These are phyloP conservation scores for Aporophyla nigra DNA, from an alignment of 2,888 invertebrate genomes.

Conservation along the genomic window DNA sequence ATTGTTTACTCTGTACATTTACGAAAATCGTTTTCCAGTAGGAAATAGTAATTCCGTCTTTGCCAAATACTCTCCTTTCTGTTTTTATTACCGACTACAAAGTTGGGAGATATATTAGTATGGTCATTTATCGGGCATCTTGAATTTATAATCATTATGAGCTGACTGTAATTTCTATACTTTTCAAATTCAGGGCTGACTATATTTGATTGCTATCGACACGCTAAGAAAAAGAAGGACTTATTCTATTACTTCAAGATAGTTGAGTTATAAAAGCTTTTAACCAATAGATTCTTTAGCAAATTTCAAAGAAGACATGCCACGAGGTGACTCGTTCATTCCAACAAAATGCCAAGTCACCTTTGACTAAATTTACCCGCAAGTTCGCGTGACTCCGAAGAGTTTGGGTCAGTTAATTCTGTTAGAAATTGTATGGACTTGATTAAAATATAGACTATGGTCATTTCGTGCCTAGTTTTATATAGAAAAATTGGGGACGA, in stretches of 20 bases:
- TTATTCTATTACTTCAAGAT: background rate
- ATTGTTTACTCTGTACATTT: background rate
- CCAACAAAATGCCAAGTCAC: slow-evolving; percentile 39
- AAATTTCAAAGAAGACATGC: slow-evolving; percentile 18
- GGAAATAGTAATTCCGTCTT: background rate
- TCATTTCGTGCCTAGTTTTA: slow-evolving; percentile 51
- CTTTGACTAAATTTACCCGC: slow-evolving; percentile 18
- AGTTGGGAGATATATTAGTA: background rate
- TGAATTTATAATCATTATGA: background rate
- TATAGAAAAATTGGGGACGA: slow-evolving; percentile 41
- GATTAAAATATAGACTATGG: slow-evolving; percentile 51
- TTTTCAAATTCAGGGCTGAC: too few relatives aligned
- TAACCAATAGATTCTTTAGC: background rate
- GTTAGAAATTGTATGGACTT: slow-evolving; percentile 49
- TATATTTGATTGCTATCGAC: too few relatives aligned
- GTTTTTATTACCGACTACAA: background rate
- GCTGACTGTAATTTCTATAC: too few relatives aligned
- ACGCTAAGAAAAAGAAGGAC: too few relatives aligned
- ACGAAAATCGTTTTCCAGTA: background rate
- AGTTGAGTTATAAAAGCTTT: background rate
- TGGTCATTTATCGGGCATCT: background rate
- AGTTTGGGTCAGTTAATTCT: slow-evolving; percentile 56
- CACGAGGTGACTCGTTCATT: slow-evolving; percentile 16
- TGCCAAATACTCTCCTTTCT: background rate
- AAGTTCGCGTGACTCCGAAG: slow-evolving; percentile 56